Conservation (phyloP, 2,113 vertebrate species). For the Procavia capensis region DNA sequence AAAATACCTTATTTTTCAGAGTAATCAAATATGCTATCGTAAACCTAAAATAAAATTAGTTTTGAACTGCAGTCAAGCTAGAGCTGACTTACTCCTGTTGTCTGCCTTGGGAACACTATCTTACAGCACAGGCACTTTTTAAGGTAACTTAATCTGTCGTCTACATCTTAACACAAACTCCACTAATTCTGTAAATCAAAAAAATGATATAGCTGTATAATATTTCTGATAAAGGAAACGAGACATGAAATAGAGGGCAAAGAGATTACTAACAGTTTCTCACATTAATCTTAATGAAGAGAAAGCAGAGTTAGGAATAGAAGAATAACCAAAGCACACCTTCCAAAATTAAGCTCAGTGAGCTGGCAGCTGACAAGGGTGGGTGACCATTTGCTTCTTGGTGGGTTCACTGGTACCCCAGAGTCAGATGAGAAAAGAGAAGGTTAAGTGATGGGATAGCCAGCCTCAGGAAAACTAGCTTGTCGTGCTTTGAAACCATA, state of each 20-base stretch:
- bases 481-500: not conserved
- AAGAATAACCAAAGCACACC: not conserved
- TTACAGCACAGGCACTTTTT: not conserved
- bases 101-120: not conserved
- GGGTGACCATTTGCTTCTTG: not conserved
- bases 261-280: not conserved
- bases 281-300: not conserved
- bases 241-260: not conserved
- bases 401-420: not conserved
- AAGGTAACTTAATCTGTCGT: not conserved
- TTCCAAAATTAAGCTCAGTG: not conserved
- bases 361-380: too few relatives aligned
- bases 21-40: not conserved
- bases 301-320: not conserved
- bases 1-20: not conserved
- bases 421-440: not conserved
- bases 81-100: not conserved
- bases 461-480: not conserved
- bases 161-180: not conserved
- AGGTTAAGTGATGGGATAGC: not conserved
- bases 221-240: not conserved
- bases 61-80: constrained; percentile 2
- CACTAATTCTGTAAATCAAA: constrained; percentile 16
- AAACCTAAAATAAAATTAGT: constrained; percentile 47
- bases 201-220: not conserved